Percentiles rank a stretch among this genome's conserved stretches.
Conservation (phyloP, 2,888 invertebrate species). For the Anaspis maculata region DNA sequence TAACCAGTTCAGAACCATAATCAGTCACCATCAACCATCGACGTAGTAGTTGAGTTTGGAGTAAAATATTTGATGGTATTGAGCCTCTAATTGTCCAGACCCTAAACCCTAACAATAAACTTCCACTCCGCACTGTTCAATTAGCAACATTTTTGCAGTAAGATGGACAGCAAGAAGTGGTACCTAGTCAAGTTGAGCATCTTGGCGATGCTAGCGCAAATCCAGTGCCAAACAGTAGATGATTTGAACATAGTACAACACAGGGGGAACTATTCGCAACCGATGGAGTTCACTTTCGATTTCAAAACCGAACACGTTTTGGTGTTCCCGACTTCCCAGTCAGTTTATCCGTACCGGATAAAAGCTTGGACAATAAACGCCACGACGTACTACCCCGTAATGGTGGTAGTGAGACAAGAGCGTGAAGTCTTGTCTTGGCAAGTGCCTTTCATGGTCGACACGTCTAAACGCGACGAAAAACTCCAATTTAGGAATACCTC, state of each 20-base stretch:
- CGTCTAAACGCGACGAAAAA: conserved; percentile 22
- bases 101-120: no score
- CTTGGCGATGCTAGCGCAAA: no score
- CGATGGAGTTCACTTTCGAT: conserved; percentile 5
- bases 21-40: no score
- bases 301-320: conserved; percentile 8
- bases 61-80: no score
- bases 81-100: no score
- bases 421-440: conserved; percentile 73
- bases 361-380: conserved; percentile 37
- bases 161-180: no score
- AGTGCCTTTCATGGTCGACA: conserved; percentile 56
- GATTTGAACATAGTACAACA: conserved; percentile 3
- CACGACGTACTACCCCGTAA: conserved; percentile 53
- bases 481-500: conserved; percentile 48
- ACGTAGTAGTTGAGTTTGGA: no score
- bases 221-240: no score
- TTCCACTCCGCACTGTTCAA: no score
- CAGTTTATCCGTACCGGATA: conserved; percentile 31
- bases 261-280: conserved; percentile 6
- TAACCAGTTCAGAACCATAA: no score
- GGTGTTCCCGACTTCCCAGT: conserved; percentile 8
- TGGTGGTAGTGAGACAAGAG: conserved; percentile 67
- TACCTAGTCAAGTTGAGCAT: no score
- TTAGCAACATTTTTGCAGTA: no score